A percentile compares a stretch with the other conserved stretches of the same genome.
Conservation (phyloP, 2,888 invertebrate species). For the Drosophila subsilvestris region DNA sequence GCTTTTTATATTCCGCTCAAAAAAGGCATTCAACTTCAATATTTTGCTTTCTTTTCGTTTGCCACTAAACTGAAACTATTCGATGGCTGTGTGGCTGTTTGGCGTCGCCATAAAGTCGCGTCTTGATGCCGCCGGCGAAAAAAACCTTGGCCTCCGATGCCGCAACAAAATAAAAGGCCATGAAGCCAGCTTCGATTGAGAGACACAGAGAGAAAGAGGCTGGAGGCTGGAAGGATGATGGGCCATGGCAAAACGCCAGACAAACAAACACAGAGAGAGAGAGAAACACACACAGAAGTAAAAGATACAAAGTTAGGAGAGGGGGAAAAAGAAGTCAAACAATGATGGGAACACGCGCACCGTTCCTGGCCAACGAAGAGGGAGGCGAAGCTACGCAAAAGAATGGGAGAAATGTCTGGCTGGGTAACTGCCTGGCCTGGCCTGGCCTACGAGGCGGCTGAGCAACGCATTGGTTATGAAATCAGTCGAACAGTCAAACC, state of each 20-base stretch:
- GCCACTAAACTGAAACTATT: slow-evolving; percentile 69
- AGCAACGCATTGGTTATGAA: slow-evolving; percentile 55
- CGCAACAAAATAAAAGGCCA: slow-evolving; percentile 49
- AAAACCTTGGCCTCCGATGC: slow-evolving; percentile 73
- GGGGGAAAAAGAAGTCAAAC: slow-evolving; percentile 41
- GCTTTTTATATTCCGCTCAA: slow-evolving; percentile 36
- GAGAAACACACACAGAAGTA: slow-evolving; percentile 21
- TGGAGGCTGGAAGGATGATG: slow-evolving; percentile 13
- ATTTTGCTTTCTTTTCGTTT: slow-evolving; percentile 22
- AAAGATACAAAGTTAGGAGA: slow-evolving; percentile 26
- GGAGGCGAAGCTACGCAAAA: slow-evolving; percentile 14
- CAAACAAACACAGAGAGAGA: slow-evolving; percentile 47
- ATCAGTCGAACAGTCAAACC: slow-evolving; percentile 36
- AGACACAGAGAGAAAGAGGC: background rate
- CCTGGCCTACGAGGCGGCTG: slow-evolving; percentile 61
- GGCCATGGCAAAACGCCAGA: slow-evolving; percentile 61
- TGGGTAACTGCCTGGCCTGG: too few relatives aligned
- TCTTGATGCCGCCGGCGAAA: slow-evolving; percentile 70
- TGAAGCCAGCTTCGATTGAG: slow-evolving; percentile 31
- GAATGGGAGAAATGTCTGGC: too few relatives aligned
- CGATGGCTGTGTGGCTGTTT: slow-evolving; percentile 35
- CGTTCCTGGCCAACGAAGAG: slow-evolving; percentile 26
- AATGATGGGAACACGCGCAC: slow-evolving; percentile 59
- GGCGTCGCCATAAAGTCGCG: slow-evolving; percentile 78
- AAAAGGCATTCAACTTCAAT: slow-evolving; percentile 41